Conservation (phyloP, 2,888 invertebrate species). For the Junonia oenone region DNA sequence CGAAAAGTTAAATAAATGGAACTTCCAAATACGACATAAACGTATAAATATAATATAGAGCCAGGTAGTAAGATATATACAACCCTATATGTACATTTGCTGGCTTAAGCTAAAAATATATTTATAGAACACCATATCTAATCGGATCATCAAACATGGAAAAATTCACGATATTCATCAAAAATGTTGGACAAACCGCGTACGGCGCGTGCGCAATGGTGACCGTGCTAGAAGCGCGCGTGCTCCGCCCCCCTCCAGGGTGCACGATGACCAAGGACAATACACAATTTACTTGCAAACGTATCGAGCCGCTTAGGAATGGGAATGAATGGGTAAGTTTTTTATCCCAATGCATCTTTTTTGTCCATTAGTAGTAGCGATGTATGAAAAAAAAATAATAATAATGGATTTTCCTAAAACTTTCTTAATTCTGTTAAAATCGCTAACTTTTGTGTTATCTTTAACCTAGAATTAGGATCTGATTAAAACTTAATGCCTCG, state of each 20-base stretch:
- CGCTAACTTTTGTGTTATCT: no score
- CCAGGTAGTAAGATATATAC: no score
- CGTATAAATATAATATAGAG: no score
- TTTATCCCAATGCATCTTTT: neutral
- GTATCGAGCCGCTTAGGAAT: constrained; percentile 10
- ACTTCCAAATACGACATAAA: no score
- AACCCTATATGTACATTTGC: no score
- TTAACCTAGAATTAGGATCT: no score
- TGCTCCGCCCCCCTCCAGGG: constrained; percentile 27
- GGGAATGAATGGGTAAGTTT: constrained; percentile 21
- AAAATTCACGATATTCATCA: constrained; percentile 31
- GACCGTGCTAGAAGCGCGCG: constrained; percentile 28
- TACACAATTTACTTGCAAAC: constrained; percentile 19
- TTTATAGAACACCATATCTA: constrained; percentile 31
- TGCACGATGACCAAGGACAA: constrained; percentile 16
- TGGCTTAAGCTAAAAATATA: no score
- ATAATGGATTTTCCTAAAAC: no score
- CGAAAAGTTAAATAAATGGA: no score
- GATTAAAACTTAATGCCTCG: no score
- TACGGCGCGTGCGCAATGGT: constrained; percentile 45
- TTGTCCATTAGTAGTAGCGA: neutral
- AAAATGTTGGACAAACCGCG: constrained; percentile 48
- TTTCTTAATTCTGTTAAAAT: no score
- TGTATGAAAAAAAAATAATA: no score
- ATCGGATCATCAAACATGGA: constrained; percentile 43